Evolutionary conservation across 37 sponge, comb jelly and placozoan genomes (phyloP), one percentile per base, ranked within the genome.

Genomic region (Lycopodina hypogea): DNA sequence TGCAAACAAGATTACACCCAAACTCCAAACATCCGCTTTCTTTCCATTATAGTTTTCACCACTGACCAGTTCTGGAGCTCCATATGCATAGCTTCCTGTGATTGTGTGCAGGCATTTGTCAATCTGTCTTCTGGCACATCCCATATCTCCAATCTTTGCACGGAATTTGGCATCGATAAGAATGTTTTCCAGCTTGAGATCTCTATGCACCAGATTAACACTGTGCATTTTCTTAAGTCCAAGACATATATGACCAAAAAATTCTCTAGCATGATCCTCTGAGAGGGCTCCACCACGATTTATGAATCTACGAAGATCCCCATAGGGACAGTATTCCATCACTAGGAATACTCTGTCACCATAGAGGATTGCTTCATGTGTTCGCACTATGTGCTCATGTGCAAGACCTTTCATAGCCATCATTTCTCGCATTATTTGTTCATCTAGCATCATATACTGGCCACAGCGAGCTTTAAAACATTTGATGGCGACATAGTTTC

Each of bases 1-100:
- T 12, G 81, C 81, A 50, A 70, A 87, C 17, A 87, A 72, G n/a
- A 87, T 81, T 17, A 87, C 34, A 3, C 88, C 88, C 60, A 87
- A 23, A 30, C 88, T 87, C 88, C 88, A 87, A 14, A 87, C 63
- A 42, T 87, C 88, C 48, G 88, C 71, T 62, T 81, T 81, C 68
- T 71, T 87, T 59, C 83, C 88, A 69, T 87, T 62, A 45, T 87
- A 87, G 3, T 61, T 42, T 21, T 81, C 78, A 19, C 88, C 88
- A 42, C 83, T 42, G 32, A 87, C 71, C 30, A 87, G 33, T 45
- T 87, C 88, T 28, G 88, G 88, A 22, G 88, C 88, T 34, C 88
- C 88, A 53, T 87, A 87, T 28, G 88, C 88, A 58, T 87, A 87
- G 73, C 88, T 87, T 55, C 88, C 88, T 21, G 83, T 81, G 18